Base-by-base conservation (phyloP, 1,140 invertebrate genomes). In the Pristionchus pacificus region DNA sequence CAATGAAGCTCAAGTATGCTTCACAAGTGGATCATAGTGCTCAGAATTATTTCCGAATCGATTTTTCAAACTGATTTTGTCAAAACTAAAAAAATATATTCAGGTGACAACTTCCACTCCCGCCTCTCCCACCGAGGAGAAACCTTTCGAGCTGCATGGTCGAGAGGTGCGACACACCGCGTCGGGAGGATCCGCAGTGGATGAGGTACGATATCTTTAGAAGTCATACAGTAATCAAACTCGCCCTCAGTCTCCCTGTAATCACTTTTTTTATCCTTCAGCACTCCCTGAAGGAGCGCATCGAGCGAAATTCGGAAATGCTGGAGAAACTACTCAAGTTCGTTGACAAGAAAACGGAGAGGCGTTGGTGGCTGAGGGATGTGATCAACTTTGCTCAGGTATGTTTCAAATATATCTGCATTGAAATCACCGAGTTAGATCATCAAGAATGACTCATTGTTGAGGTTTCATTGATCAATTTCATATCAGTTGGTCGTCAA, bases 301-400 rank as follows among this genome's bases (percentile, higher is more conserved):
- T 74, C 59, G 38, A 57, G 32, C 64, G 61, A 70, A 57, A 49
- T 14, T 59, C 32, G 28, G 68, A 69, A 1, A 74, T 62, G 62
- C n/a, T 74, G 19, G 72, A 74, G n/a, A 64, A 61, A 14, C 24
- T 70, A 19, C 38, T 74, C 6, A 65, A 65, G 58, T 70, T 65
- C 55, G 69, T 74, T 25, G 72, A 74, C 33, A 74, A 65, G 25
- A 74, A 74, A 31, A 74, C 72, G 14, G 67, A 74, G 32, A 60
- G 72, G 31, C 38, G 72, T 55, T 74, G 72, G 72, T 74, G 72
- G 72, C 68, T 74, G 14, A 24, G 63, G 31, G 72, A 74, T 62
- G 67, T 74, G n/a, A 70, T 74, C 24, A 74, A 70, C 62, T 74
- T 74, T 38, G 31, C 63, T 15, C 65, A 73, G 29, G 71, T 70